Conservation (phyloP, 2,888 invertebrate genomes). For the Catotricha subobsoleta region DNA sequence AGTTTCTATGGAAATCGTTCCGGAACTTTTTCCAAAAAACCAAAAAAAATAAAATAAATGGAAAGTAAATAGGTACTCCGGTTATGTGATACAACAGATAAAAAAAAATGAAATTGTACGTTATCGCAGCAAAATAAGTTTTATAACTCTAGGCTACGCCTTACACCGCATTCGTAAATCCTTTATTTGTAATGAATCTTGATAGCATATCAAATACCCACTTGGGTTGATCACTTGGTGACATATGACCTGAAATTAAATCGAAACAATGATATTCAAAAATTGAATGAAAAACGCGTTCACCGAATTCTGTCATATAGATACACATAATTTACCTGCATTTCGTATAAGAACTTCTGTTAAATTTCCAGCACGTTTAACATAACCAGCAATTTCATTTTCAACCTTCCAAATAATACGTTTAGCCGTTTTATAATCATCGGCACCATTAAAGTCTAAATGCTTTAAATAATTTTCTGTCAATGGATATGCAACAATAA, state of each 20-base stretch:
- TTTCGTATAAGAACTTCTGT: constrained; percentile 48
- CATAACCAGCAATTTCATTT: constrained; percentile 49
- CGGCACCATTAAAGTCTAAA: constrained; percentile 43
- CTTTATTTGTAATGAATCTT: constrained; percentile 41
- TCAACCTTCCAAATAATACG: constrained; percentile 46
- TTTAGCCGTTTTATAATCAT: constrained; percentile 43
- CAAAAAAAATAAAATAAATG: no score
- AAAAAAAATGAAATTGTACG: no score
- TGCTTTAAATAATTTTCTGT: constrained; percentile 54
- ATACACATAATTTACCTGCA: no score
- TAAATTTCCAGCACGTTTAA: constrained; percentile 43
- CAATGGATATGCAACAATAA: constrained; percentile 64
- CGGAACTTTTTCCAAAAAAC: no score
- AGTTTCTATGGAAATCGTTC: no score
- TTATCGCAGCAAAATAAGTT: no score
- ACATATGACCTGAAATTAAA: constrained; percentile 42
- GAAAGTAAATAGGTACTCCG: no score
- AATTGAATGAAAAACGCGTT: background rate
- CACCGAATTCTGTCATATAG: background rate
- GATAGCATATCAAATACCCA: constrained; percentile 51
- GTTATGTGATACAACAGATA: no score
- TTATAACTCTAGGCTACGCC: no score
- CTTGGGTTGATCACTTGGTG: constrained; percentile 53
- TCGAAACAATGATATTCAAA: background rate
- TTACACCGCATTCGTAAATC: no score